These are phyloP conservation scores for Oreochromis grahami DNA, from an alignment of 2,797 vertebrate species.

Conservation along the genomic window DNA sequence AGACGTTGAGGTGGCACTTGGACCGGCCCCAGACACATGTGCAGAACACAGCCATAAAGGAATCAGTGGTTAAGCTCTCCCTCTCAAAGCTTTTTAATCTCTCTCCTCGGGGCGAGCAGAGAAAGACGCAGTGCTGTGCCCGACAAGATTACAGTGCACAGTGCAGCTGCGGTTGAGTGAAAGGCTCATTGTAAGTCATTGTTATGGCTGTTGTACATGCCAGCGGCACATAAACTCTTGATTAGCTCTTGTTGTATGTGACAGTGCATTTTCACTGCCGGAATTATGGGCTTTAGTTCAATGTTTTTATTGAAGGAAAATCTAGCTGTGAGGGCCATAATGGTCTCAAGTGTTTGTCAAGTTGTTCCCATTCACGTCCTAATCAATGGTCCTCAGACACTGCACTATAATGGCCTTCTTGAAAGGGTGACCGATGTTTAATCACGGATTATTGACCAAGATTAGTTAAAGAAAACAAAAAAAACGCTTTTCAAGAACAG, in stretches of 20 bases:
- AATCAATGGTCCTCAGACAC: conserved; percentile 34
- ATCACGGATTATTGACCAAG: background rate
- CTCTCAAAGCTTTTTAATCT: conserved; percentile 62
- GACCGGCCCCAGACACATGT: conserved; percentile 1
- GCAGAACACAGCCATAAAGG: conserved; percentile 19
- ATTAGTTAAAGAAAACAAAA: background rate
- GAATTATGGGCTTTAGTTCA: conserved; percentile 48
- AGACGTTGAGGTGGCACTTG: conserved; percentile 1
- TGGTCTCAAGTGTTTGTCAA: conserved; percentile 32
- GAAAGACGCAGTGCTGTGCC: conserved; percentile 59
- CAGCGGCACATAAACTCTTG: conserved; percentile 61
- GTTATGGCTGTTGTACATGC: conserved; percentile 62
- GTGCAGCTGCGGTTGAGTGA: conserved; percentile 54
- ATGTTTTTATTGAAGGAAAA: conserved; percentile 45
- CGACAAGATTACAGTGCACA: conserved; percentile 61
- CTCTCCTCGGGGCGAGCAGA: conserved; percentile 48
- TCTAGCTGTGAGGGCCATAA: conserved; percentile 11
- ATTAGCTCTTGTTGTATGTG: conserved; percentile 58
- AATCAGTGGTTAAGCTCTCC: conserved; percentile 50
- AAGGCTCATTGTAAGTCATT: conserved; percentile 65
- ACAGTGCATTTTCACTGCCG: conserved; percentile 47
- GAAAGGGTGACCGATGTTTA: background rate
- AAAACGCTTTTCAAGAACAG: background rate
- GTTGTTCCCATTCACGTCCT: conserved; percentile 37
- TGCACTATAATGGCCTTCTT: background rate